Evolutionary conservation across 2,797 vertebrate genomes (phyloP), one percentile per base, ranked within the genome.

Genomic region (Vipera latastei): DNA sequence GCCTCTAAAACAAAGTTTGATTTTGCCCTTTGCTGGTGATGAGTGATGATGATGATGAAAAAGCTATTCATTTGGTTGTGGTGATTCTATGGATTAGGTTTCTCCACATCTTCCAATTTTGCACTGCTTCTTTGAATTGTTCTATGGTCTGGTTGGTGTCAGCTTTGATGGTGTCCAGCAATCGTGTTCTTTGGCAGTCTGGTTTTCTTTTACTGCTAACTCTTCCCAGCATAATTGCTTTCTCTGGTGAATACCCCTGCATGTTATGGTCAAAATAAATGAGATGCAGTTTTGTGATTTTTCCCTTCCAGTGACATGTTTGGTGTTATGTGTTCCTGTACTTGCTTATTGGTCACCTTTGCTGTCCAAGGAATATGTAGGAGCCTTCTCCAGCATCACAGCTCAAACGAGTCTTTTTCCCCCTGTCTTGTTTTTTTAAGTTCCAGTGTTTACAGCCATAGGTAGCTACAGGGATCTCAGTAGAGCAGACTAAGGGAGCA

Each of bases 401-500:
- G n/a, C 6, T 73, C 65, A 73, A 73, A 20, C 0, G 0, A n/a
- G 63, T 14, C 7, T 7, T 12, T 11, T 12, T 0, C 4, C 4
- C 6, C n/a, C 14, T 5, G 32, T 32, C 28, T 73, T 32, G 16
- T 1, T 38, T 73, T 73, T 73, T 73, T 73, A 73, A 73, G 65
- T 18, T 7, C n/a, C n/a, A 73, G 16, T 2, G 38, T 73, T 73
- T 73, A 8, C n/a, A 73, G 38, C 65, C n/a, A 38, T 38, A 38
- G 38, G 38, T 38, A 38, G 38, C 38, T 38, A 38, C 38, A 38
- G 38, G 38, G 38, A 38, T 38, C 38, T 38, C 38, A 38, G 38
- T 38, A 73, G 14, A 73, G 6, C n/a, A 8, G 63, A 38, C 16
- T 38, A 73, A 73, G 8, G 44, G 73, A 83, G 20, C 18, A 48